Evolutionary conservation across 2,888 invertebrate species (phyloP).

Genomic region (Oligia fasciuncula): DNA sequence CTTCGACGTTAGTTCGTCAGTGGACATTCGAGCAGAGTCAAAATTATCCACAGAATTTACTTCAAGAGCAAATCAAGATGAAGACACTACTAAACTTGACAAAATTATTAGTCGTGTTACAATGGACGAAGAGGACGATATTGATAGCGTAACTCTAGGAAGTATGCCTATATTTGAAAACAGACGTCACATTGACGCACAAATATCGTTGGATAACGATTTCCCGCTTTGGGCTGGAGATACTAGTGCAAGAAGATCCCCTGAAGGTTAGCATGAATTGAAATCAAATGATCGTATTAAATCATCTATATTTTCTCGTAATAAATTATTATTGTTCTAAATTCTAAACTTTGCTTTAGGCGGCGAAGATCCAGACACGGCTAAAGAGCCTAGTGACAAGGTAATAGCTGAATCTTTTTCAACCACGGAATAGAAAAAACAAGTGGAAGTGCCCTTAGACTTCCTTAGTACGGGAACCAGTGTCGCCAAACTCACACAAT

Average conservation of each 20-base stretch:
- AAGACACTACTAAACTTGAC: constrained; percentile 67
- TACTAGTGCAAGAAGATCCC: constrained; percentile 93
- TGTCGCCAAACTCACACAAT: too few relatives aligned
- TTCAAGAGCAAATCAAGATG: constrained; percentile 48
- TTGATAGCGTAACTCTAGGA: constrained; percentile 68
- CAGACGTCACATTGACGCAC: constrained; percentile 70
- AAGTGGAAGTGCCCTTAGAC: too few relatives aligned
- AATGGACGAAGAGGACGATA: constrained; percentile 68
- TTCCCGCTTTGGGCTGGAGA: constrained; percentile 91
- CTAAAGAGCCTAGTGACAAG: constrained; percentile 80
- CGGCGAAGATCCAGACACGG: constrained; percentile 84
- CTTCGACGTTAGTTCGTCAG: constrained; percentile 74
- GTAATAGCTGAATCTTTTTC: constrained; percentile 64
- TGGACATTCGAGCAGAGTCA: constrained; percentile 52
- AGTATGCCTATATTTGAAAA: constrained; percentile 80
- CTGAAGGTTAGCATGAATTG: constrained; percentile 90
- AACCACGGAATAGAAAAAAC: too few relatives aligned
- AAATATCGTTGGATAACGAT: constrained; percentile 76
- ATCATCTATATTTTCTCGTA: neutral
- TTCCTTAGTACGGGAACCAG: too few relatives aligned
- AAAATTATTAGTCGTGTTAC: constrained; percentile 69
- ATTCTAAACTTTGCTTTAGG: constrained; percentile 70
- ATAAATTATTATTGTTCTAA: constrained; percentile 3
- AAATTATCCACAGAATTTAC: constrained; percentile 56
- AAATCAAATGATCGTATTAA: neutral